Evolutionary conservation across 2,113 vertebrate genomes (phyloP).

Genomic region (Campylomormyrus numenius): DNA sequence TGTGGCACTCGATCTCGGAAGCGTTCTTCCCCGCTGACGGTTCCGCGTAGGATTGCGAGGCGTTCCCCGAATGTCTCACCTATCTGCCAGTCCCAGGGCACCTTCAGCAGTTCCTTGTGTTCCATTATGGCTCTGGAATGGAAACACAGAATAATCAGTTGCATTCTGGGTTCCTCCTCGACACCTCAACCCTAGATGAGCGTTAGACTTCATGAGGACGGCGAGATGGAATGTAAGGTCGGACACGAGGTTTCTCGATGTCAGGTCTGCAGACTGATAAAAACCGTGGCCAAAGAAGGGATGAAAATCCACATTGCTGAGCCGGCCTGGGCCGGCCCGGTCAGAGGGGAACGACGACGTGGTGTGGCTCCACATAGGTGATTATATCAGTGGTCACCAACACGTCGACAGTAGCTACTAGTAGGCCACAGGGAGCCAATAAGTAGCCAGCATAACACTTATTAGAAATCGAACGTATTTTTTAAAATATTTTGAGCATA

Average conservation of each 20-base stretch:
- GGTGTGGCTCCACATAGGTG: neutral
- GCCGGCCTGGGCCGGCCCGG: neutral
- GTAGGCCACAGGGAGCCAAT: neutral
- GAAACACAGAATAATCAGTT: conserved; percentile 30
- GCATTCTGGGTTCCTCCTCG: neutral
- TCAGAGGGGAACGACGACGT: neutral
- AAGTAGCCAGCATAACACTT: neutral
- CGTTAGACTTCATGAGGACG: neutral
- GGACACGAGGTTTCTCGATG: neutral
- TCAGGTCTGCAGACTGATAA: neutral
- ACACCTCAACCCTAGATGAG: conserved; percentile 20
- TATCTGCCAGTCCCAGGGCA: conserved; percentile 95
- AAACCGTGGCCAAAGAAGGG: neutral
- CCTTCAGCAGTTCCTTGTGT: conserved; percentile 89
- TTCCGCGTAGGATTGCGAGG: conserved; percentile 14
- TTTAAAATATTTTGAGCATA: neutral
- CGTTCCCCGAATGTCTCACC: conserved; percentile 59
- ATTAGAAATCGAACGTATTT: neutral
- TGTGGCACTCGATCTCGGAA: neutral
- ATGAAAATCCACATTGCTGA: conserved; percentile 9
- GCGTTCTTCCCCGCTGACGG: neutral
- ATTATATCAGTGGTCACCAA: neutral
- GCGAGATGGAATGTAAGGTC: neutral
- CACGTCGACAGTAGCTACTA: neutral
- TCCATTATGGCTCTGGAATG: conserved; percentile 86